phyloP scores from a whole-genome alignment of 1,140 invertebrate genomes.

The Drosophila burlai region DNA sequence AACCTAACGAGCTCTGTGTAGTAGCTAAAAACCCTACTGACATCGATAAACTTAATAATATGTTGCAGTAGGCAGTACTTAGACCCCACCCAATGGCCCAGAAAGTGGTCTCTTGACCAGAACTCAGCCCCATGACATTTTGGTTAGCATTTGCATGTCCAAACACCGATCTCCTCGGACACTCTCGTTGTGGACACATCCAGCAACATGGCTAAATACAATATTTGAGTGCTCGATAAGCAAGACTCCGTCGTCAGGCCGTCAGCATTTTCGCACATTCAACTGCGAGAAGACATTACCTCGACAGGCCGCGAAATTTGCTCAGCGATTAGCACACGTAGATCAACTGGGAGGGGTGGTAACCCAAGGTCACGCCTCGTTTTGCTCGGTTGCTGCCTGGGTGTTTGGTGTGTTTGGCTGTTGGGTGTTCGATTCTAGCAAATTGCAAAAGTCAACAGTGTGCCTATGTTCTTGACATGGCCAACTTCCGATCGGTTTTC shows the following conservation, averaged over 20 bases:
- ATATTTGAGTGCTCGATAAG: slow-evolving; percentile 64
- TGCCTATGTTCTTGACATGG: slow-evolving; percentile 32
- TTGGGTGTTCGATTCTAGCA: slow-evolving; percentile 25
- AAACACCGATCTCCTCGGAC: slow-evolving; percentile 21
- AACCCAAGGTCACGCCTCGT: slow-evolving; percentile 22
- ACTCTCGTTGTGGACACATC: slow-evolving; percentile 27
- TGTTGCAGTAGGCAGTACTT: neutral
- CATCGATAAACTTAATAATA: neutral
- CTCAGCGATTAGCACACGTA: slow-evolving; percentile 62
- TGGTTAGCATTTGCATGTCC: slow-evolving; percentile 28
- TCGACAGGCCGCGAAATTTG: slow-evolving; percentile 65
- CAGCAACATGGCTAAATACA: slow-evolving; percentile 25
- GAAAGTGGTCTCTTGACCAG: slow-evolving; percentile 22
- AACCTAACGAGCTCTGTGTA: neutral
- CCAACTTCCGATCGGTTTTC: slow-evolving; percentile 44
- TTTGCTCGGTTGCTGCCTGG: neutral
- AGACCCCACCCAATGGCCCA: slow-evolving; percentile 24
- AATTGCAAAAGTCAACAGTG: slow-evolving; percentile 38
- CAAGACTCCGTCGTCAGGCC: slow-evolving; percentile 30
- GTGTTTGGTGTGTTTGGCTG: neutral
- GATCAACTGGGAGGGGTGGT: neutral
- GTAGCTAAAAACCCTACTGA: neutral
- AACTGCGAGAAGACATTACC: slow-evolving; percentile 42
- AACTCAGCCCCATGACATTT: slow-evolving; percentile 35
- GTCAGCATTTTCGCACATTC: slow-evolving; percentile 46